These are phyloP conservation scores for Echinometra lucunter DNA, from an alignment of 53 echinoderm and acorn worm genomes.

Conservation along the genomic window DNA sequence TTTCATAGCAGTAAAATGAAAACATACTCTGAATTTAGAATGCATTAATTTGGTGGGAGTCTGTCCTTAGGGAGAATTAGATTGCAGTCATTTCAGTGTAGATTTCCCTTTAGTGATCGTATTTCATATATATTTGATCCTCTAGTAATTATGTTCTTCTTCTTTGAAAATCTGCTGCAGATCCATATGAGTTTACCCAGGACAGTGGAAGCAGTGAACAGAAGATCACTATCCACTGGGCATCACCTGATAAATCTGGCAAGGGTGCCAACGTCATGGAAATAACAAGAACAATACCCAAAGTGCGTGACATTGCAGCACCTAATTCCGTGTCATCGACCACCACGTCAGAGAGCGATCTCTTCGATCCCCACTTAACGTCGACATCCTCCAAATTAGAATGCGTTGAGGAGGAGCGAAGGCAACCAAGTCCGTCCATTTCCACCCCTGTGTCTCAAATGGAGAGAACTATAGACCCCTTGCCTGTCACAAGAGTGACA, in stretches of 20 bases:
- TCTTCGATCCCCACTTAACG: conserved; percentile 91
- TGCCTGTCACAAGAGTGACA: conserved; percentile 73
- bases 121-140: too few relatives aligned
- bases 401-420: conserved; percentile 72
- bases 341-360: conserved; percentile 88
- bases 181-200: conserved; percentile 93
- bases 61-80: too few relatives aligned
- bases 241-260: conserved; percentile 88
- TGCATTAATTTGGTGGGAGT: too few relatives aligned
- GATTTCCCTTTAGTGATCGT: too few relatives aligned
- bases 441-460: conserved; percentile 65
- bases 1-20: too few relatives aligned
- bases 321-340: conserved; percentile 89
- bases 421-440: conserved; percentile 70
- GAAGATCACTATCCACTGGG: conserved; percentile 95
- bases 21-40: too few relatives aligned
- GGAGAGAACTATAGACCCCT: conserved; percentile 74
- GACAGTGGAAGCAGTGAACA: conserved; percentile 87
- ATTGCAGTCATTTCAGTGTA: too few relatives aligned
- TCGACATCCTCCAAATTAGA: conserved; percentile 70
- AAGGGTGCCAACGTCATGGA: conserved; percentile 85
- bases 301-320: conserved; percentile 83
- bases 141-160: too few relatives aligned
- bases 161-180: conserved; percentile 56
- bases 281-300: conserved; percentile 90